Percentiles rank a stretch among this genome's conserved stretches.
phyloP scores from a whole-genome alignment of 23 tunicate genomes.

The Oikopleura vanhoeffeni region DNA sequence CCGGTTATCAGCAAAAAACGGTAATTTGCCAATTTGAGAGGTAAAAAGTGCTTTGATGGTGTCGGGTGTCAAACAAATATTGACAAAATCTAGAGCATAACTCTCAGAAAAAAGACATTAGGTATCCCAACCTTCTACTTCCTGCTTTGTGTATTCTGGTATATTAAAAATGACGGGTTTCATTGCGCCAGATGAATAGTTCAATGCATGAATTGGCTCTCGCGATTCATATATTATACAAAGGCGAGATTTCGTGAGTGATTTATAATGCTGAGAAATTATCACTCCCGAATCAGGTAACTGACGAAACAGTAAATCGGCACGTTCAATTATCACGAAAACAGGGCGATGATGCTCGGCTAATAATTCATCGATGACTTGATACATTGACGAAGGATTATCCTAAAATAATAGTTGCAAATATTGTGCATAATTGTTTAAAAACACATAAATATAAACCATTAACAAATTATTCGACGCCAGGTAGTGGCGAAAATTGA shows the following conservation, averaged over 20 bases:
- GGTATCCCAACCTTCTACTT: not conserved
- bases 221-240: not conserved
- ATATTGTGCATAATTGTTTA: too few relatives aligned
- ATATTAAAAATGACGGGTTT: not conserved
- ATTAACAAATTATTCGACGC: too few relatives aligned
- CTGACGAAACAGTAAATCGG: not conserved
- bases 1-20: too few relatives aligned
- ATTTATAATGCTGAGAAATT: not conserved
- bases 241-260: not conserved
- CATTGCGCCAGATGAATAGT: not conserved
- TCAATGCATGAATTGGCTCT: not conserved
- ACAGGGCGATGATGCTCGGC: not conserved
- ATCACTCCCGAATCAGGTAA: not conserved
- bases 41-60: too few relatives aligned
- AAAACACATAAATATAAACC: too few relatives aligned
- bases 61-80: too few relatives aligned
- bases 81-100: too few relatives aligned
- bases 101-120: too few relatives aligned
- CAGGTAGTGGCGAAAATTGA: too few relatives aligned
- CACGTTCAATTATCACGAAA: not conserved
- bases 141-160: not conserved
- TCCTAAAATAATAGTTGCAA: too few relatives aligned
- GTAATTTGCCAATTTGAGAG: too few relatives aligned
- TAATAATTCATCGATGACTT: not conserved
- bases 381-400: not conserved